A percentile compares a stretch with the other conserved stretches of the same genome.
phyloP scores from a whole-genome alignment of 2,797 vertebrate species.

The Tenualosa ilisha region DNA sequence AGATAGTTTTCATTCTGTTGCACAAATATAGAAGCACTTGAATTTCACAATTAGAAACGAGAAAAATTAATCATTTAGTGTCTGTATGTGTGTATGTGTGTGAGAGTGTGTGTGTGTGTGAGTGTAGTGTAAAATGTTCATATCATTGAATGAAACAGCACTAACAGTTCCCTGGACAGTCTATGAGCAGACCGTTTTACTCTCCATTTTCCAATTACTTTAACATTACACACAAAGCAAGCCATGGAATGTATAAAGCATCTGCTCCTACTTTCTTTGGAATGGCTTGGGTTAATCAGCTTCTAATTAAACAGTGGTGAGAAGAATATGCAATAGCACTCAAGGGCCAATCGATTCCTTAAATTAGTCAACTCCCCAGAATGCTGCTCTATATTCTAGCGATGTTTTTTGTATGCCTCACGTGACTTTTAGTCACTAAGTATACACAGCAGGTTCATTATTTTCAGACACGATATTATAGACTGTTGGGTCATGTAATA shows the following conservation, averaged over 20 bases:
- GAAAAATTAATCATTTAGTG: not conserved
- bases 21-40: not conserved
- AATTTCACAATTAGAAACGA: no score
- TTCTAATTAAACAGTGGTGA: not conserved
- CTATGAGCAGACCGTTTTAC: not conserved
- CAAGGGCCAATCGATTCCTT: not conserved
- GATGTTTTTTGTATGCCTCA: not conserved
- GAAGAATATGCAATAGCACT: conserved; percentile 6
- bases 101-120: not conserved
- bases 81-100: conserved; percentile 7
- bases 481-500: not conserved
- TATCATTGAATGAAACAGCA: not conserved
- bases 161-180: no score
- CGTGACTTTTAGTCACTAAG: not conserved
- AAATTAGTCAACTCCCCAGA: not conserved
- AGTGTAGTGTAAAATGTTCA: not conserved
- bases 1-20: not conserved
- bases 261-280: not conserved
- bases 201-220: conserved; percentile 6
- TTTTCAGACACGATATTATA: not conserved
- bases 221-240: not conserved
- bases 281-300: not conserved
- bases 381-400: not conserved
- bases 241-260: not conserved
- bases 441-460: not conserved